Evolutionary conservation across 2,797 vertebrate species (phyloP).

Genomic region (Setipinna tenuifilis): DNA sequence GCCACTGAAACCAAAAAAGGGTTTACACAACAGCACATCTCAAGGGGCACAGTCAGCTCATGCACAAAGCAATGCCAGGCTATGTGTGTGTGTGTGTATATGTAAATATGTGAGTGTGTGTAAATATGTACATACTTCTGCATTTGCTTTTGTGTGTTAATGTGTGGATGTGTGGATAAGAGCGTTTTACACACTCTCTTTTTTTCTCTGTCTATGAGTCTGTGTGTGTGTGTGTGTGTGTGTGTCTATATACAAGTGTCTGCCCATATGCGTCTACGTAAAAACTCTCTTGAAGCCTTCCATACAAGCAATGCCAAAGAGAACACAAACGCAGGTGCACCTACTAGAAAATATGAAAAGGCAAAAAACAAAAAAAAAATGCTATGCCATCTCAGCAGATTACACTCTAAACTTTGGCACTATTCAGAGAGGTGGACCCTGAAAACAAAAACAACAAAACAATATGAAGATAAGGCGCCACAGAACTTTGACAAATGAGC

Average conservation of each 20-base stretch:
- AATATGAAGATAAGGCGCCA: constrained; percentile 44
- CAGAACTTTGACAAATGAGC: constrained; percentile 42
- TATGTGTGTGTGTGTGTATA: not conserved
- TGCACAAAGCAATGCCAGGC: not conserved
- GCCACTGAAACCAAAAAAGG: constrained; percentile 26
- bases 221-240: not conserved
- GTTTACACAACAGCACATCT: not conserved
- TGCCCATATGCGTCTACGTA: not conserved
- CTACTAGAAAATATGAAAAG: constrained; percentile 29
- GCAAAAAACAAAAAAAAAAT: constrained; percentile 11
- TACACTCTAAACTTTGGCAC: constrained; percentile 18
- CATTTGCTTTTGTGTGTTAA: not conserved
- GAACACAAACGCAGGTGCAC: not conserved
- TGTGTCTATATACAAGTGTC: too few relatives aligned
- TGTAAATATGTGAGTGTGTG: not conserved
- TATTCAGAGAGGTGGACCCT: constrained; percentile 36
- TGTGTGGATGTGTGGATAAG: not conserved
- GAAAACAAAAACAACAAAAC: constrained; percentile 37
- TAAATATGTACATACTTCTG: not conserved
- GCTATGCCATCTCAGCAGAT: constrained; percentile 27
- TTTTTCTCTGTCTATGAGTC: not conserved
- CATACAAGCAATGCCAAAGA: not conserved
- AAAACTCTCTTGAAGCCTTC: not conserved
- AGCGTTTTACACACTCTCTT: not conserved
- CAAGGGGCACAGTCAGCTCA: not conserved